Evolutionary conservation across 2,888 invertebrate species (phyloP), one percentile per base, ranked within the genome.

Genomic region (Athrips mouffetella): DNA sequence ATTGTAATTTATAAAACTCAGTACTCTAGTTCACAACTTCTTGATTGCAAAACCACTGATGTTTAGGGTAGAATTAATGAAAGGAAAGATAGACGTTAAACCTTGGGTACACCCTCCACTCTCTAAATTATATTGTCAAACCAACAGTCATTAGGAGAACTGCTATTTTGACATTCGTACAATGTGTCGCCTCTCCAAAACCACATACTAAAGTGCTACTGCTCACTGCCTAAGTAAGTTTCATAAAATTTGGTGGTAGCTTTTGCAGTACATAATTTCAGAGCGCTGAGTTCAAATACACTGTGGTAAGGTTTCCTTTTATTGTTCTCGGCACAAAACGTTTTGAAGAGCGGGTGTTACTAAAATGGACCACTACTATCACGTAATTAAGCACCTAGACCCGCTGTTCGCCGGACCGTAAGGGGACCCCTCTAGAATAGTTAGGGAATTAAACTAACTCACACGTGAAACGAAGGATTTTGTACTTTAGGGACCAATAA

Each of bases 341-440:
- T 61, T n/a, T 71, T 64, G 58, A 64, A 65, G 65, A 57, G 71
- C 58, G 73, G 70, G 74, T 70, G 65, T 65, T 68, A 66, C 74
- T 70, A 70, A 76, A 83, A 76, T 70, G 76, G 76, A 74, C 79
- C 72, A 65, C 67, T 59, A 64, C 84, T 86, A 85, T 86, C 82
- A 85, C 81, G 76, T 86, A 85, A 85, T 87, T 87, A 87, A 86
- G 80, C 75, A 71, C 71, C 75, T 71, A 66, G 75, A 67, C 73
- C 80, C 74, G 70, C 67, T 80, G 80, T 73, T 75, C 77, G 71
- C 66, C 73, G 74, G 77, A 80, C 81, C 80, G 73, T 75, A 64
- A 76, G 79, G 76, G 78, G 76, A 78, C 66, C 68, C 63, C 62
- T 63, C 75, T 67, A 60, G 63, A 72, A 73, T 73, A 63, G 70